Evolutionary conservation across 2,888 invertebrate species (phyloP), one percentile per base, ranked within the genome.

Genomic region (Nemoura dubitans): DNA sequence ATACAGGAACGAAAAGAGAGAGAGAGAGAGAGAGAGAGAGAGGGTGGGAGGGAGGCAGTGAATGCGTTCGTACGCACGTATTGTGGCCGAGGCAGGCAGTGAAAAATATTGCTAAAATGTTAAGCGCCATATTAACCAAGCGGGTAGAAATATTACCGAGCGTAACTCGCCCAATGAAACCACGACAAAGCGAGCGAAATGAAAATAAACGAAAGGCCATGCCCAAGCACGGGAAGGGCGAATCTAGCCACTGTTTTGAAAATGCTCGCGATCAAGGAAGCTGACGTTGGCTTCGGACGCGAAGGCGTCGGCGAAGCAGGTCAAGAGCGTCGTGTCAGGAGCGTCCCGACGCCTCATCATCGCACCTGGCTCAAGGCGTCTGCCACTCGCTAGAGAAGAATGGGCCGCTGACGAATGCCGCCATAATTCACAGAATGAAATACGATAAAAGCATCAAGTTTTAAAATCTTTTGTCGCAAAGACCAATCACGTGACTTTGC

Each of bases 381-480:
- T 10, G 59, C 59, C 59, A 10, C 16, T 59, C 59, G 59, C 59
- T 3, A 10, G 59, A 14, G 36, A 36, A 36, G 36, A 10, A 59
- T 59, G 59, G 16, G 14, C 59, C 59, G 21, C 16, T 59, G 59
- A 59, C 21, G 59, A 59, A 59, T 59, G 59, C 59, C 59, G 14
- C 59, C 21, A 59, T 59, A 10, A 59, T 59, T 59, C 59, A 59
- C 59, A 21, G 59, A 10, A 21, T 21, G 59, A 59, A 59, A 27
- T 10, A 26, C 78, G 78, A 78, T 28, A 78, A 30, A 81, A n/a
- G 81, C 28, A 30, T 28, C 81, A 81, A 81, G 28, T 30, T 81
- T 84, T 76, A 84, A 84, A 84, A 84, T 28, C 76, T 76, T 84
- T 84, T 84, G 84, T 84, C 59, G 76, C 28, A 10, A 26, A 84